Base-by-base conservation (phyloP, 2,888 invertebrate genomes). In the Cephus pulcher region DNA sequence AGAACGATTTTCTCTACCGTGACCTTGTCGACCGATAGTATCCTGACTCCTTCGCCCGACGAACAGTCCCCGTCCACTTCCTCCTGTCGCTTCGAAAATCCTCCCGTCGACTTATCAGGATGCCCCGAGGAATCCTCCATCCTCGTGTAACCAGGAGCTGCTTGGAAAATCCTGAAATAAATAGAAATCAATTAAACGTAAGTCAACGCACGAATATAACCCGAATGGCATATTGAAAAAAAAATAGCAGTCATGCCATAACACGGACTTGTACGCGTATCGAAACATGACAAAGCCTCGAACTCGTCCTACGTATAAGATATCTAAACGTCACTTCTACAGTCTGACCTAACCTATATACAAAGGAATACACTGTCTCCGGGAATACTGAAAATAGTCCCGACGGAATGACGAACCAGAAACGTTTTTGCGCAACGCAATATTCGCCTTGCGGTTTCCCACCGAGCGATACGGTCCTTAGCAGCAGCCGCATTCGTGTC, bases 1-100 rank as follows among this genome's bases (percentile, higher is more conserved):
- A 86, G 75, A 0, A 87, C 86, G 56, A 89, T 85, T 76, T 87
- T 88, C 75, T 88, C 88, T 12, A 87, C 78, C n/a, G 85, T 86
- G 15, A 89, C 78, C 77, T 85, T 86, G 75, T 89, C 88, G 56
- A 87, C 84, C n/a, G 87, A 86, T 32, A 87, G 81, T 75, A 87
- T 82, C 30, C 82, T 82, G 15, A 84, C 78, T 74, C 80, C 80
- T 34, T 81, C 78, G 75, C 74, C 73, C 23, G 15, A 23, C 1
- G 6, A 15, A 23, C 40, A 23, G 56, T 23, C 23, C 6, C 6
- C 23, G 2, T 56, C 56, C 2, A 56, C 56, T 56, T 6, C 56
- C 23, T 56, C 23, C 23, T 9, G 56, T 23, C 56, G 56, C 56
- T 56, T 56, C 56, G 56, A 23, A 23, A 15, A 56, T 56, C 56